phyloP scores from a whole-genome alignment of 2,888 invertebrate genomes.

The Neelides folsomi region DNA sequence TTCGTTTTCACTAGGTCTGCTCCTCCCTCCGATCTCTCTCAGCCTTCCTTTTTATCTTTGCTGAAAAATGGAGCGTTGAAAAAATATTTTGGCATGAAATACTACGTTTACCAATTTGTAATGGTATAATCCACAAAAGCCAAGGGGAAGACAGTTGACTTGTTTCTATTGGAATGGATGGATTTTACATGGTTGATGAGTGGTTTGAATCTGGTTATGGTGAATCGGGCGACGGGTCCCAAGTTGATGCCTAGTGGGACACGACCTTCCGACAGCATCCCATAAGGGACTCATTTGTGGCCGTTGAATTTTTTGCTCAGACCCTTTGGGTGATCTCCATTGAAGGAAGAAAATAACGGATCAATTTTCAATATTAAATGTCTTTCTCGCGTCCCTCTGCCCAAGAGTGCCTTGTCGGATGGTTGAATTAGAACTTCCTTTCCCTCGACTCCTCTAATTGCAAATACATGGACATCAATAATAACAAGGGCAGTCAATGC shows the following conservation, averaged over 20 bases:
- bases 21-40: neutral
- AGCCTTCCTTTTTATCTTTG: neutral
- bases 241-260: neutral
- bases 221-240: slow-evolving; percentile 15
- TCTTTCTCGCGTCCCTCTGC: neutral
- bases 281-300: neutral
- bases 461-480: too few species aligned
- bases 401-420: neutral
- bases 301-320: too few species aligned
- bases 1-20: neutral
- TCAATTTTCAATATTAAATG: slow-evolving; percentile 9
- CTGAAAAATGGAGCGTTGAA: slow-evolving; percentile 32
- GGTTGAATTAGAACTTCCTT: slow-evolving; percentile 9
- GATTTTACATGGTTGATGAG: slow-evolving; percentile 25
- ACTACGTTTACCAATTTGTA: slow-evolving; percentile 24
- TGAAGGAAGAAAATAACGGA: slow-evolving; percentile 6
- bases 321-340: too few species aligned
- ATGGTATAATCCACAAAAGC: neutral
- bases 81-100: slow-evolving; percentile 33
- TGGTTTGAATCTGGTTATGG: slow-evolving; percentile 18
- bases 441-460: neutral
- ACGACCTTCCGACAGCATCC: neutral
- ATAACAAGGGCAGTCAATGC: too few species aligned
- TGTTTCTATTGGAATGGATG: slow-evolving; percentile 8
- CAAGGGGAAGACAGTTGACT: neutral